Base-by-base conservation (phyloP, 2,888 invertebrate species). In the Crioceris asparagi region DNA sequence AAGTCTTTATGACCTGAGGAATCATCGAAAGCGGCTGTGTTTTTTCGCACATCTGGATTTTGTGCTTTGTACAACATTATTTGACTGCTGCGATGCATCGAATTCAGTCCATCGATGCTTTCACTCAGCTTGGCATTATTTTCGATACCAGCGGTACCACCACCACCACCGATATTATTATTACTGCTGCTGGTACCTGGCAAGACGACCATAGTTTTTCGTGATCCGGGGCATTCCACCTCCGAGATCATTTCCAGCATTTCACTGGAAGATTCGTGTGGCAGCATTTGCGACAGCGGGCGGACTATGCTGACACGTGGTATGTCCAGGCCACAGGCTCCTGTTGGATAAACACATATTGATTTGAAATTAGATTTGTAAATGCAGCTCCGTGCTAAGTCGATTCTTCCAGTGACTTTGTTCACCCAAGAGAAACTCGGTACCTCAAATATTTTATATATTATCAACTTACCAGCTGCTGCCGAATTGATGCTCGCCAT, bases 41-140 rank as follows among this genome's bases (percentile, higher is more conserved):
- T 85, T 67, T 86, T 86, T 54, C 83, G 74, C 62, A 84, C 81
- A 61, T 86, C 86, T 34, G 82, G 77, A 63, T 85, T 84, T 60
- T 84, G 85, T 43, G 86, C 82, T 67, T 88, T 87, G 66, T 83
- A 85, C 45, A 85, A 69, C 62, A 79, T 67, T 50, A 81, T 76
- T 54, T 76, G 74, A 44, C 72, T 75, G 55, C 69, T 71, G 29
- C 74, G 64, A 53, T 73, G 74, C 16, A 62, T 60, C 11, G 64
- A 60, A 43, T 64, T 64, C 18, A 66, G 48, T 8, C 64, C 64
- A 36, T 62, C 61, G 30, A 54, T 53, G 35, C 57, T 44, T 35
- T 57, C 56, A 15, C 54, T 52, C 12, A 15, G 21, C 36, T 48
- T 50, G 16, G 51, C 48, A 34, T 45, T 43, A 35, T 49, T 27